Evolutionary conservation across 2,888 invertebrate genomes (phyloP), one percentile per base, ranked within the genome.

Genomic region (Disparrhopalites patrizii): DNA sequence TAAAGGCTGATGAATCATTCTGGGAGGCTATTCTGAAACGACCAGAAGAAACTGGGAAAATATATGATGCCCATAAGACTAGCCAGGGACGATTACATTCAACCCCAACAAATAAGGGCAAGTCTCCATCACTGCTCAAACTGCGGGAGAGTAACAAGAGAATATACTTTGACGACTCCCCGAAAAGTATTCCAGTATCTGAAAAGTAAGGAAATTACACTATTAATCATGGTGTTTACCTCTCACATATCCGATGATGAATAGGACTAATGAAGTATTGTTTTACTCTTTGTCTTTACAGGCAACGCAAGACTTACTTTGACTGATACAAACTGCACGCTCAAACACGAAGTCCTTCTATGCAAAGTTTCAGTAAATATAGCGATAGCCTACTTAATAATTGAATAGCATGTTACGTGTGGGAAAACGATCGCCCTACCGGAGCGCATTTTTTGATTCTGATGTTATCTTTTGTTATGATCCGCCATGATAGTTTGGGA

Each of bases 141-240:
- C 27, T 67, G 7, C 65, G 66, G 25, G 68, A 71, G 33, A 57
- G 61, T 43, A 67, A 28, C 30, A 63, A 70, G 66, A 71, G 69
- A 47, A 73, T 75, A 62, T 75, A 73, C 50, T 62, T 69, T 8
- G 75, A 75, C 31, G 72, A 72, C 38, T 75, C 75, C 38, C 74
- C 74, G 8, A 72, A 73, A 65, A 20, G 70, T 55, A 30, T 47
- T 20, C 60, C 58, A 15, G 20, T n/a, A n/a, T n/a, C 61, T 36
- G 33, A 66, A 55, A 33, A 62, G 62, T 64, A 64, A 7, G 7
- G 36, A 36, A 36, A 7, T 36, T 36, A 36, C 36, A 10, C 15
- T 36, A 10, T 55, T 55, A 55, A 47, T n/a, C 47, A n/a, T n/a
- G n/a, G n/a, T n/a, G n/a, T n/a, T n/a, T n/a, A n/a, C n/a, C n/a